Evolutionary conservation across 2,888 invertebrate genomes (phyloP), one percentile per base, ranked within the genome.

Genomic region (Hipparchia sbordonii): DNA sequence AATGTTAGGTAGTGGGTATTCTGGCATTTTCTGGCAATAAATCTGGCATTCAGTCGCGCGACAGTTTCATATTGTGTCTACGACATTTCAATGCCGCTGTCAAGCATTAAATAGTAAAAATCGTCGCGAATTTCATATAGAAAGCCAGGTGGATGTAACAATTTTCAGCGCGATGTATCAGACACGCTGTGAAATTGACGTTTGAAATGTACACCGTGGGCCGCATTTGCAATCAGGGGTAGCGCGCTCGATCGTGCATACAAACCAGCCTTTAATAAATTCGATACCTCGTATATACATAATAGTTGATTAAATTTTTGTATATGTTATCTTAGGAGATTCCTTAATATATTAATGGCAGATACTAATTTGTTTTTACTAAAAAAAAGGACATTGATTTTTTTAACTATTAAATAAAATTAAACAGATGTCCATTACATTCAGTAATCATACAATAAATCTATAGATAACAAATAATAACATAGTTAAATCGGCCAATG

Each of bases 131-230:
- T 68, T 68, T 60, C 33, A 68, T 68, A 68, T 59, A 51, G 59
- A 57, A 23, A 33, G 51, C 46, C 67, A 57, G 67, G 59, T 59
- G 65, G 12, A 52, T 66, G 48, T 59, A 57, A 57, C 68, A 59
- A 68, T 68, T 68, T 68, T 68, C 59, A 68, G 12, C 51, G 68
- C 68, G 59, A 60, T 52, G 68, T 59, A 68, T 60, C 68, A 68
- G 68, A 33, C 23, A 59, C 59, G 59, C 48, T 59, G 33, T 60
- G 68, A 68, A 59, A 68, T 68, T 68, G 68, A 59, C 68, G 68
- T 68, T 68, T 68, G 60, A 68, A 68, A 68, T 68, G 33, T 33
- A 59, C 68, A 59, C 59, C 68, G 60, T 51, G 57, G 46, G 59
- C 4, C 7, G 51, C 51, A 68, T 68, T 68, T 51, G 51, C 59